A percentile compares a stretch with the other conserved stretches of the same genome.
Evolutionary conservation across 2,797 vertebrate species (phyloP).

Genomic region (Novumbra hubbsi): DNA sequence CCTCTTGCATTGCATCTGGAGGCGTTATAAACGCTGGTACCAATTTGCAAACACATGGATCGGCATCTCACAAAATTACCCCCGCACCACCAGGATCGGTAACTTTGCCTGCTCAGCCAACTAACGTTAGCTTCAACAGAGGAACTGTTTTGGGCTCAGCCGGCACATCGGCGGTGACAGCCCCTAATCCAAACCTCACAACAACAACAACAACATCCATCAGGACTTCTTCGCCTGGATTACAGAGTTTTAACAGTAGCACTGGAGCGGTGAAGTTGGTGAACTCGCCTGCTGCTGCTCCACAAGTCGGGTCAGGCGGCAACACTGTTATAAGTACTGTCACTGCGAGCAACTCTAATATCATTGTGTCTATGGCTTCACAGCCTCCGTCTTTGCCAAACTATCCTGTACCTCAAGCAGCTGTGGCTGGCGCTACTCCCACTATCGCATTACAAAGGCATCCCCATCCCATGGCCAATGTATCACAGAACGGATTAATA

Average conservation of each 20-base stretch:
- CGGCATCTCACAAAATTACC: conserved; percentile 46
- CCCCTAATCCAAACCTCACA: conserved; percentile 25
- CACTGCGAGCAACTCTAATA: conserved; percentile 43
- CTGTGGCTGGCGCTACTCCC: conserved; percentile 49
- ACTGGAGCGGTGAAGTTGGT: conserved; percentile 59
- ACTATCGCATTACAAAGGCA: conserved; percentile 63
- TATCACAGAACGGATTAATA: conserved; percentile 72
- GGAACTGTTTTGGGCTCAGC: conserved; percentile 60
- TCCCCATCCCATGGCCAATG: conserved; percentile 61
- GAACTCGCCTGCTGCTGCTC: conserved; percentile 47
- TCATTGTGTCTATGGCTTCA: conserved; percentile 48
- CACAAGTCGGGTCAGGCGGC: conserved; percentile 32
- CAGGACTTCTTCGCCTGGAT: conserved; percentile 56
- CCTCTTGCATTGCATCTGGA: conserved; percentile 51
- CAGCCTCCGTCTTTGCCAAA: conserved; percentile 31
- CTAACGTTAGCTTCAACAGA: conserved; percentile 56
- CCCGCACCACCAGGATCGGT: conserved; percentile 61
- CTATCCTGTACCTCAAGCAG: conserved; percentile 56
- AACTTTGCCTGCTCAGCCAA: conserved; percentile 67
- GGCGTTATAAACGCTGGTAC: conserved; percentile 54
- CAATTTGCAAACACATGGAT: conserved; percentile 62
- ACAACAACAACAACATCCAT: conserved; percentile 35
- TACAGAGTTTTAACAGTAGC: conserved; percentile 70
- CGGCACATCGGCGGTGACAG: conserved; percentile 41
- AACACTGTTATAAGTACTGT: conserved; percentile 46